Base-by-base conservation (phyloP, 2,797 vertebrate species). In the Sparidentex hasta region DNA sequence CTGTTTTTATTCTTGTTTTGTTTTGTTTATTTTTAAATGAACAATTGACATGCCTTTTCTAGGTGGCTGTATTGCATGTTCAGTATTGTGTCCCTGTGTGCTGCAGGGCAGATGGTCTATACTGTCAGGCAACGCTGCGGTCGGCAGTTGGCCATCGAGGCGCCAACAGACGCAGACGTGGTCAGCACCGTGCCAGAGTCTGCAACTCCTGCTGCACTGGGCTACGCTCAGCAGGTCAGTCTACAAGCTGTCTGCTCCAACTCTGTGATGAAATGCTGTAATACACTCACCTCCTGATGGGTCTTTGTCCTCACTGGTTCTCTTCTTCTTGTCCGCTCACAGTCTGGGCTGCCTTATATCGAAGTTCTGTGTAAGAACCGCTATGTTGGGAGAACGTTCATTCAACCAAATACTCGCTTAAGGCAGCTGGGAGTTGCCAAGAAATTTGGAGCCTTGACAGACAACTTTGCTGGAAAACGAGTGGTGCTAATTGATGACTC, bases 121-220 rank as follows among this genome's bases (percentile, higher is more conserved):
- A 98, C 98, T 0, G 98, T 99, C 61, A 94, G 98, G 79, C 97
- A 96, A 78, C 96, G 97, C 74, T 99, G 98, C n/a, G 98, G 98
- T 66, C 96, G 95, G 74, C 98, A 98, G 93, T 93, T 99, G 57
- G 98, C 98, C 47, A 95, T 97, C 1, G 98, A 99, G 92, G 97
- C 98, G 6, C 98, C 98, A 0, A 97, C 97, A 78, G 96, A 98
- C 33, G 98, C 96, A n/a, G 98, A 99, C 74, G 88, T 99, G 84
- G 98, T 99, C 86, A 99, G 98, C 95, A 99, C 98, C 0, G 98
- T 99, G 77, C 98, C 98, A 0, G 98, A 99, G 90, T 99, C 98
- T 25, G 98, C 98, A 2, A 99, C 98, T 0, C 98, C 98, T 13
- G 98, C 98, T 69, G 98, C 98, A 23, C 96, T 99, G 68, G 98